Percentiles rank a stretch among this genome's conserved stretches.
These are phyloP conservation scores for Saturnia pavonia DNA, from an alignment of 2,888 invertebrate genomes.

Conservation along the genomic window DNA sequence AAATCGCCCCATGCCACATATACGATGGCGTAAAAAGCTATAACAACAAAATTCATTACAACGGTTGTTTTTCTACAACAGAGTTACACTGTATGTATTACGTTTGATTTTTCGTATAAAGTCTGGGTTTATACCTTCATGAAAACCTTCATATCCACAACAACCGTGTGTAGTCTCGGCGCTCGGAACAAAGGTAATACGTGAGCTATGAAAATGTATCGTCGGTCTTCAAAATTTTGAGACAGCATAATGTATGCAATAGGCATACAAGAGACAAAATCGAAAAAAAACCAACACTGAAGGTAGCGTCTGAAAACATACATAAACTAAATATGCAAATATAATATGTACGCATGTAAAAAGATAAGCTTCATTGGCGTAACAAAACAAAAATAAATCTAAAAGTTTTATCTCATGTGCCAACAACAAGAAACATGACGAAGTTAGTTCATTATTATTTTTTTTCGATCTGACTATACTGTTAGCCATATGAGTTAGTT, in stretches of 20 bases:
- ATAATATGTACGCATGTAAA: background rate
- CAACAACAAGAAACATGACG: too few species aligned
- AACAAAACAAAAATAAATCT: too few species aligned
- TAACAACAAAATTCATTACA: background rate
- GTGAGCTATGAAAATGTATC: constrained; percentile 42
- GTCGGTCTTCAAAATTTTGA: constrained; percentile 14
- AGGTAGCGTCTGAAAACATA: constrained; percentile 45
- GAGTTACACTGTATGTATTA: too few species aligned
- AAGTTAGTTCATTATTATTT: too few species aligned
- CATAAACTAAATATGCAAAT: background rate
- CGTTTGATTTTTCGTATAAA: background rate
- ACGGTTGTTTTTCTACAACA: too few species aligned
- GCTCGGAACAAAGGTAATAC: constrained; percentile 40
- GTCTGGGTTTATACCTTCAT: constrained; percentile 37
- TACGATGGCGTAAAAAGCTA: constrained; percentile 50
- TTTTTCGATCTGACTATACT: too few species aligned
- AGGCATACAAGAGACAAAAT: constrained; percentile 49
- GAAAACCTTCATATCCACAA: constrained; percentile 36
- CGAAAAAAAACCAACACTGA: constrained; percentile 43
- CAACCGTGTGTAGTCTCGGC: constrained; percentile 36
- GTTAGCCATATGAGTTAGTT: too few species aligned
- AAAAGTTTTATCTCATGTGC: too few species aligned
- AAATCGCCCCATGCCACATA: constrained; percentile 43
- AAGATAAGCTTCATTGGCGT: too few species aligned
- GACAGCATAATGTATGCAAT: constrained; percentile 38